Conservation (phyloP, 2,113 vertebrate genomes). For the Apodemus sylvaticus region DNA sequence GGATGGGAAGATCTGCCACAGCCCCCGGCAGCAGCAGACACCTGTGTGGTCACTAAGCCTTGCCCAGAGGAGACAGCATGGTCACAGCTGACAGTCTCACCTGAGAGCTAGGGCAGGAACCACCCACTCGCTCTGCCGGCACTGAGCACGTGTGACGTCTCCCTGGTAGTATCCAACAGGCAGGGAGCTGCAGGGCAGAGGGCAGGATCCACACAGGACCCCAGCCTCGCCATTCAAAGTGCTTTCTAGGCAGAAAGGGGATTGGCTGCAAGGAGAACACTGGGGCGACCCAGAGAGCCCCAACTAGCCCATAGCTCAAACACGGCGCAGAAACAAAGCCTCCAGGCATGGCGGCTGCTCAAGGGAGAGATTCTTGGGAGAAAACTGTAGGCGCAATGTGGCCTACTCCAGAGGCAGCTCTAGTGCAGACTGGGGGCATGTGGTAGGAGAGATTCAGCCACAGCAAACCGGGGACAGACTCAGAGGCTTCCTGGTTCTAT, state of each 20-base stretch:
- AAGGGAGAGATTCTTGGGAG: background rate
- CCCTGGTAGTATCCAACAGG: background rate
- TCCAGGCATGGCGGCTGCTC: background rate
- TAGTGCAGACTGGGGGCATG: background rate
- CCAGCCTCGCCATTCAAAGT: background rate
- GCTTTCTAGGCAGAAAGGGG: background rate
- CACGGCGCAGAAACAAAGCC: background rate
- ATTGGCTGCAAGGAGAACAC: background rate
- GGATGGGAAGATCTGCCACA: background rate
- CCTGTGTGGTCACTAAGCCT: background rate
- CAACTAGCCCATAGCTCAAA: constrained; percentile 17
- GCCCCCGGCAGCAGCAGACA: background rate
- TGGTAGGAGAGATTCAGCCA: background rate
- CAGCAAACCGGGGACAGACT: background rate
- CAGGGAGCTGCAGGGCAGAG: background rate
- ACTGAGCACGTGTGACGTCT: background rate
- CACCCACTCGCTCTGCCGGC: background rate
- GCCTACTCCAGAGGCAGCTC: background rate
- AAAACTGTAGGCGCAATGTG: background rate
- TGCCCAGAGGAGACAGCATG: background rate
- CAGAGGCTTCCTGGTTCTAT: constrained; percentile 64
- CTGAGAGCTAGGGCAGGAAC: background rate
- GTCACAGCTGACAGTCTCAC: background rate
- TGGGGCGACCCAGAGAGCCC: background rate
- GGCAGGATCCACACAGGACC: background rate